Base-by-base conservation (phyloP, 2,113 vertebrate genomes). In the Syrmaticus mikado region DNA sequence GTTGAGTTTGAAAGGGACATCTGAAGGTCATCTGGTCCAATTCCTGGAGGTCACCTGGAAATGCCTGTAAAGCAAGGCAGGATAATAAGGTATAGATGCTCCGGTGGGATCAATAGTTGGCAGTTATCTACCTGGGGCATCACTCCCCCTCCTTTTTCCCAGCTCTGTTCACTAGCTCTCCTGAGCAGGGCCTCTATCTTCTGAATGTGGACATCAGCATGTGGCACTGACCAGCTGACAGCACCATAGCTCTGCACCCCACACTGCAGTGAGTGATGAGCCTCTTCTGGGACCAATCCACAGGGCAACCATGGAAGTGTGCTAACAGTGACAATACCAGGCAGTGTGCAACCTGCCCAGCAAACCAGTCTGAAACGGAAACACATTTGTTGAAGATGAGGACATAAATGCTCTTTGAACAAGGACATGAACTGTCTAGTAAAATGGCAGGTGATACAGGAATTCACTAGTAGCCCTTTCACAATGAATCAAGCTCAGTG, bases 211-310 rank as follows among this genome's bases (percentile, higher is more conserved):
- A 5, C 28, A 45, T 24, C 2, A 4, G 22, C 4, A 8, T 27
- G 40, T 50, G n/a, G n/a, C 6, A 24, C 68, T 66, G n/a, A n/a
- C 5, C 17, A 12, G 10, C 17, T 58, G 27, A 50, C 0, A 1
- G 13, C 36, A 12, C 17, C 19, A 21, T 0, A 27, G 15, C 15
- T 25, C 19, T 71, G 10, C 16, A 43, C 36, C 52, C 53, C 0
- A 0, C 20, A 2, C 12, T 38, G 10, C 2, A 60, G 46, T 18
- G 32, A 61, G 40, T 25, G 16, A 38, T 1, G 0, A 1, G 6
- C 32, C 20, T 66, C 13, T 45, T 55, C 14, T 17, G 28, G 9
- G 20, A 41, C 21, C 43, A 9, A 5, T 3, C 61, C 43, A 45
- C 66, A 43, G 28, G 9, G 40, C 72, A 65, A 62, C 68, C 13